Evolutionary conservation across 2,113 vertebrate species (phyloP), one percentile per base, ranked within the genome.

Genomic region (Platycercus adscitus): DNA sequence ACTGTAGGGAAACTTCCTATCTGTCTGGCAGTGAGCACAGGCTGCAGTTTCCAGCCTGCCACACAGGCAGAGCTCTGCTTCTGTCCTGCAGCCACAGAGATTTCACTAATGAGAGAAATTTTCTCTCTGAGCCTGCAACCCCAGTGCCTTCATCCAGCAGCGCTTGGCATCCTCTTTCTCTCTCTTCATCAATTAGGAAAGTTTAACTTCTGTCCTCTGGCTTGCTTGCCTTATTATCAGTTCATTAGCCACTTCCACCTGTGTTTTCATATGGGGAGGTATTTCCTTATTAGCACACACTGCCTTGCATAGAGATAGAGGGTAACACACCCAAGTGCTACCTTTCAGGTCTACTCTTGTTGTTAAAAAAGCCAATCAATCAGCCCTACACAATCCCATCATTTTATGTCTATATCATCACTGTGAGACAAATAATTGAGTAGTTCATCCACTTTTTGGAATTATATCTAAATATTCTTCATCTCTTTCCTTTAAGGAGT

Each of bases 191-290:
- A 94, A 95, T 96, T 92, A 93, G 73, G 52, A 76, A 96, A 96
- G 93, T 96, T 97, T 96, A 94, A 93, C 96, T 92, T 94, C 85
- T 89, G 92, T 96, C 91, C 93, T 85, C 81, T 88, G 86, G 95
- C 92, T 94, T 84, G 28, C 86, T 92, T 85, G 91, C 88, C 95
- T 96, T 81, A 79, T 96, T 96, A 96, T 88, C 93, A 92, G 95
- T 87, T 93, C 93, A 91, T 95, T 94, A 96, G 92, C 65, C 56
- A 66, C 81, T 93, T 96, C 88, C 96, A 96, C 88, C 86, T 96
- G 91, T 70, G 81, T 92, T 92, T 96, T 85, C 83, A 46, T 72
- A 47, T 28, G 39, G 41, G 52, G 88, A 93, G 61, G 81, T 82
- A 86, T 95, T 96, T 97, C 94, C 92, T 93, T 86, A 93, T 93